Conservation (phyloP, 1,140 invertebrate species). For the Diabrotica virgifera region DNA sequence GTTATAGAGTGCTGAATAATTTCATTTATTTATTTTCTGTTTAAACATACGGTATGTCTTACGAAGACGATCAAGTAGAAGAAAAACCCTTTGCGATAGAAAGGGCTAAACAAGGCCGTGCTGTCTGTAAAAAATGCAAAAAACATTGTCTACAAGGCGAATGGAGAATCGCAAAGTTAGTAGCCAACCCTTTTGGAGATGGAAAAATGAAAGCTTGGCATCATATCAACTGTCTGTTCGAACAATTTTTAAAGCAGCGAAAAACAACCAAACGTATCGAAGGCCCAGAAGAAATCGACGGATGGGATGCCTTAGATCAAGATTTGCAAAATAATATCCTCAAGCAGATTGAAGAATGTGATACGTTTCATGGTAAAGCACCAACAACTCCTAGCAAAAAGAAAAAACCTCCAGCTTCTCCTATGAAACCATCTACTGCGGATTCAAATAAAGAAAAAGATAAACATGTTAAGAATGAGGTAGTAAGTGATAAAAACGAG, state of each 20-base stretch:
- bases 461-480: neutral
- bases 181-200: slow-evolving; percentile 76
- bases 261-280: slow-evolving; percentile 80
- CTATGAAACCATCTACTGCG: neutral
- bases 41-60: slow-evolving; percentile 31
- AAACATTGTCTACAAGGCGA: slow-evolving; percentile 69
- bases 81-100: slow-evolving; percentile 68
- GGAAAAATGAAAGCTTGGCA: slow-evolving; percentile 85
- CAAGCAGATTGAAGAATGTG: slow-evolving; percentile 58
- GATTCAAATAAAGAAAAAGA: neutral
- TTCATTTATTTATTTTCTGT: neutral
- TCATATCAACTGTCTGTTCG: slow-evolving; percentile 78
- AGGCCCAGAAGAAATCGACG: slow-evolving; percentile 73
- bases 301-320: slow-evolving; percentile 64
- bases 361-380: slow-evolving; percentile 53
- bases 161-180: slow-evolving; percentile 71
- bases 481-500: slow-evolving; percentile 16
- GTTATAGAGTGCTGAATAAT: neutral
- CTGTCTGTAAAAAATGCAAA: slow-evolving; percentile 87
- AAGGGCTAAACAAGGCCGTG: slow-evolving; percentile 73
- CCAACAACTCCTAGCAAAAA: slow-evolving; percentile 18
- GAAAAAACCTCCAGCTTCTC: neutral
- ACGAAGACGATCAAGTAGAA: slow-evolving; percentile 26
- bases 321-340: slow-evolving; percentile 68
- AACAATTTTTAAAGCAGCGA: slow-evolving; percentile 72